Evolutionary conservation across 2,888 invertebrate genomes (phyloP).

Genomic region (Drosophila nigricruria): DNA sequence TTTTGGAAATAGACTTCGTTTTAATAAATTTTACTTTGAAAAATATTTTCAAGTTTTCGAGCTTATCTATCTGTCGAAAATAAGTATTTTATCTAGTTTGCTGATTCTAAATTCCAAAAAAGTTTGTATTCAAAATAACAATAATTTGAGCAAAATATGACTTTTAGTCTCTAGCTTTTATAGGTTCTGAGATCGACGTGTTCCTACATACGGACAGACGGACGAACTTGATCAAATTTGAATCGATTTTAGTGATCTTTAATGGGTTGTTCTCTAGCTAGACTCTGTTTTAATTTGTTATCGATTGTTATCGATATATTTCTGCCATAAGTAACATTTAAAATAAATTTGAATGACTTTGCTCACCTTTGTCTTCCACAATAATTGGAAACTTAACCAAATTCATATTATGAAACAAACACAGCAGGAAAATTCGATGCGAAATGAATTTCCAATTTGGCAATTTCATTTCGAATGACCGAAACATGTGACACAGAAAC

Average conservation of each 20-base stretch:
- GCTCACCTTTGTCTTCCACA: background rate
- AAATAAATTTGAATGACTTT: background rate
- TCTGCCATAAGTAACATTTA: background rate
- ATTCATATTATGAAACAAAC: background rate
- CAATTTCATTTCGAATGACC: constrained; percentile 15
- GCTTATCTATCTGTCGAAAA: no score
- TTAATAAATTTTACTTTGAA: no score
- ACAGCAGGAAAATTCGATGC: background rate
- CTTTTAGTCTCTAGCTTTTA: no score
- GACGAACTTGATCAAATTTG: no score
- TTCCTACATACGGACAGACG: no score
- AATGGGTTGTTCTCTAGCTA: background rate
- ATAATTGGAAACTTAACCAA: background rate
- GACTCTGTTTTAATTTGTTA: background rate
- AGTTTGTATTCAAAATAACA: no score
- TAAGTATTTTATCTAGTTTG: no score
- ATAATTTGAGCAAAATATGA: no score
- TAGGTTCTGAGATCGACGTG: no score
- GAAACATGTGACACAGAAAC: constrained; percentile 11
- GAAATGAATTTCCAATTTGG: constrained; percentile 10
- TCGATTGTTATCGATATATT: background rate
- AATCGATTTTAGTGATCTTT: background rate
- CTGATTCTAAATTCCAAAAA: no score
- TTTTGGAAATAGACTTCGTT: no score
- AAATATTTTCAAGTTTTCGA: no score